Percentiles rank a stretch among this genome's conserved stretches.
These are phyloP conservation scores for Crambe crambe DNA, from an alignment of 37 sponge, comb jelly and placozoan genomes.

Conservation along the genomic window DNA sequence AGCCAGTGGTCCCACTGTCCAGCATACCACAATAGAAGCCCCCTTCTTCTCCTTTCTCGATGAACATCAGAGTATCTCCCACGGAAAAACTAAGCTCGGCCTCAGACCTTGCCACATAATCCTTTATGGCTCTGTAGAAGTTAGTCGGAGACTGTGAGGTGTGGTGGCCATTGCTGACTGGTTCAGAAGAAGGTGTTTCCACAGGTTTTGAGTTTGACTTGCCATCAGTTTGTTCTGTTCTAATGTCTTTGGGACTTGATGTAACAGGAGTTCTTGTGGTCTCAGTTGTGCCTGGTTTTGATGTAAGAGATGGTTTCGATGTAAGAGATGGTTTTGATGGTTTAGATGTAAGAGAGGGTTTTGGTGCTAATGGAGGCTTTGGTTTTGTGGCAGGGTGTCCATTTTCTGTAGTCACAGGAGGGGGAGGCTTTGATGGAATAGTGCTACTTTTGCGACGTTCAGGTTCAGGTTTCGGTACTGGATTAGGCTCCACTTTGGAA, in stretches of 20 bases:
- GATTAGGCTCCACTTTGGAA: background rate
- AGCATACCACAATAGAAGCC: slow-evolving; percentile 64
- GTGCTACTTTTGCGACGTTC: background rate
- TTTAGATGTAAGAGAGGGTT: background rate
- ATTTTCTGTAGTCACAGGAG: slow-evolving; percentile 8
- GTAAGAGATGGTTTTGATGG: background rate
- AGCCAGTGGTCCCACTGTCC: slow-evolving; percentile 72
- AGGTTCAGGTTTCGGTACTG: background rate
- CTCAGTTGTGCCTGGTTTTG: background rate
- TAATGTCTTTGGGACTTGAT: background rate
- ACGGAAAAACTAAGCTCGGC: slow-evolving; percentile 45
- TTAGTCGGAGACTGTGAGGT: slow-evolving; percentile 13
- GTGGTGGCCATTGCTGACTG: background rate
- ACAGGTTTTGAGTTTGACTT: background rate
- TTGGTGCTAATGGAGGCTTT: background rate
- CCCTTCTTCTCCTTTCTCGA: slow-evolving; percentile 22
- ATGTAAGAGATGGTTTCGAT: background rate
- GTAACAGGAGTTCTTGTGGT: background rate
- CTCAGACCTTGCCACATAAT: slow-evolving; percentile 21
- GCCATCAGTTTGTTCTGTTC: too few species aligned
- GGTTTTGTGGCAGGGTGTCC: background rate
- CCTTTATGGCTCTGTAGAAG: slow-evolving; percentile 46
- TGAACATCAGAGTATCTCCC: slow-evolving; percentile 59
- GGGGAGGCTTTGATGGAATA: slow-evolving; percentile 13
- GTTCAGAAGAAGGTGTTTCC: background rate